A percentile compares a stretch with the other conserved stretches of the same genome.
These are phyloP conservation scores for Heterocephalus glaber DNA, from an alignment of 2,113 vertebrate genomes.

Conservation along the genomic window DNA sequence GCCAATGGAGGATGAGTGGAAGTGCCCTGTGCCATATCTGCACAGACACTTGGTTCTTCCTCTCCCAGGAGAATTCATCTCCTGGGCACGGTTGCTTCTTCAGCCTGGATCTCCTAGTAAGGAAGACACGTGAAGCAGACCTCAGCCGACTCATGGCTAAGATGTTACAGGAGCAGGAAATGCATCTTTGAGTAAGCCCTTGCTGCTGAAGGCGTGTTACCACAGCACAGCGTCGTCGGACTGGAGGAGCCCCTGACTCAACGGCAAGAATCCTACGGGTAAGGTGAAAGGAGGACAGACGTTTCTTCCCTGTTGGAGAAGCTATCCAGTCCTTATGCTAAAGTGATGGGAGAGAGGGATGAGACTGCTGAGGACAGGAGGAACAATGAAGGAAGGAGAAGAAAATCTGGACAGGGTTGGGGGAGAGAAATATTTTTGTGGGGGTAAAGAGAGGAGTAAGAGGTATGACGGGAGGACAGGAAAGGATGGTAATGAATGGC, in stretches of 20 bases:
- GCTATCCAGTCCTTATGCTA: background rate
- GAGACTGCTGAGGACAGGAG: background rate
- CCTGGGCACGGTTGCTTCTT: background rate
- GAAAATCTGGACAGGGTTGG: background rate
- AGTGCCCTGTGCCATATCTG: background rate
- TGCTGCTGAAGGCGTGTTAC: background rate
- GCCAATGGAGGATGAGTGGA: background rate
- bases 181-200: background rate
- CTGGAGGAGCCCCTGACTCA: background rate
- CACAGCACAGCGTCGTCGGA: background rate
- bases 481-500: background rate
- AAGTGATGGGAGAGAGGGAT: background rate
- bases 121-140: background rate
- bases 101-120: background rate
- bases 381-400: background rate
- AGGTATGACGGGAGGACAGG: background rate
- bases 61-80: background rate
- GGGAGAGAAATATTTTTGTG: background rate
- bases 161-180: background rate
- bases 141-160: background rate
- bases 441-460: background rate
- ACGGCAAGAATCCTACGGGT: background rate
- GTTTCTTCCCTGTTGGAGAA: background rate
- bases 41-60: background rate
- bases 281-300: background rate